Base-by-base conservation (phyloP, 2,888 invertebrate genomes). In the Drosophila paracracens region DNA sequence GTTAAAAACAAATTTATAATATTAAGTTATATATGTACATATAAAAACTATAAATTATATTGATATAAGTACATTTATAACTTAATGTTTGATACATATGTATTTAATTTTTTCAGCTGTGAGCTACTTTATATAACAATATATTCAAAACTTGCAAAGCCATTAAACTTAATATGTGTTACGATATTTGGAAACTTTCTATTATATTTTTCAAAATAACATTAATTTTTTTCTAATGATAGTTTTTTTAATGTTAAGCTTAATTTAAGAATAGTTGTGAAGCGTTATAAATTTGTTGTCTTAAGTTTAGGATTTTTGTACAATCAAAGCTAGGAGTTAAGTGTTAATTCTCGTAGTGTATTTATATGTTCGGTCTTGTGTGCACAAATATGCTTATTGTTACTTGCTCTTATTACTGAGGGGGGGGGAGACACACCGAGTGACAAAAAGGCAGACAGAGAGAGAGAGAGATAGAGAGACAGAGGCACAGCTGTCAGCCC, bases 401-500 rank as follows among this genome's bases (percentile, higher is more conserved):
- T 43, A 43, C 29, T 69, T 77, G 76, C 51, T 71, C 65, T 79
- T 52, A 56, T 71, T 72, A 63, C 56, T 51, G 51, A 16, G 52
- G 56, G 8, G 31, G 29, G 8, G 31, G 31, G 68, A 43, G n/a
- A 33, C 16, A 31, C 50, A 57, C 29, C 16, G 18, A 10, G n/a
- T 18, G 18, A 29, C 35, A 53, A 0, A 54, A 7, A 27, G 18
- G n/a, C 8, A 16, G 56, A 38, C 11, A n/a, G 11, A 52, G 13
- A 13, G 38, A 10, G n/a, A 21, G 40, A 40, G 43, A n/a, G 1
- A 21, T 11, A 43, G 21, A 8, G 40, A 2, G 31, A 16, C n/a
- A 21, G n/a, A 25, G 16, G 4, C 27, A 46, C 27, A 25, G 53
- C 62, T 50, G 51, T 62, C 76, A 79, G 70, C 76, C 78, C 88